A percentile compares a stretch with the other conserved stretches of the same genome.
These are phyloP conservation scores for Mus musculus DNA, from an alignment of 2,113 vertebrate species.

Conservation along the genomic window DNA sequence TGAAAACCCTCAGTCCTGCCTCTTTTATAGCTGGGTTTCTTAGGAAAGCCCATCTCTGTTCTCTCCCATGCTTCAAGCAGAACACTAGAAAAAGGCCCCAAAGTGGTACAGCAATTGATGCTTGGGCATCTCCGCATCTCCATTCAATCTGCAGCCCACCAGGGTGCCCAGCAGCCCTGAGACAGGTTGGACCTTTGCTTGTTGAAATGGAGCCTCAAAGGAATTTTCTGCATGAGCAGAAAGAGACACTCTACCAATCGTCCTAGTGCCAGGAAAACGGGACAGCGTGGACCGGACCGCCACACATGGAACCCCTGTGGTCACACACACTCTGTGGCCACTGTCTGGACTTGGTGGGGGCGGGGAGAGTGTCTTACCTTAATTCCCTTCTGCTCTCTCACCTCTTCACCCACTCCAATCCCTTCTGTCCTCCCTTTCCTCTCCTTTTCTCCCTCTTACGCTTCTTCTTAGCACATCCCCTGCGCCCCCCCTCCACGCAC, in stretches of 20 bases:
- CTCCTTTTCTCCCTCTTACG: not conserved
- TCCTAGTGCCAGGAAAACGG: not conserved
- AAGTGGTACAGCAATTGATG: not conserved
- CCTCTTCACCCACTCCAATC: fast-evolving
- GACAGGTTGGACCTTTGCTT: not conserved
- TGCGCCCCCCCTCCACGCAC: fast-evolving
- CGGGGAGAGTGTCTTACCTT: too few species aligned
- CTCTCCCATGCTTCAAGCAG: not conserved
- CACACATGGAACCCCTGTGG: not conserved
- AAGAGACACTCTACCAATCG: not conserved
- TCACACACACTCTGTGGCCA: fast-evolving
- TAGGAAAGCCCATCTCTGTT: slow-evolving; percentile 30
- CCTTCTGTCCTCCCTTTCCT: not conserved
- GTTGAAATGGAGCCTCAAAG: not conserved
- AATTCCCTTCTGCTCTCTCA: not conserved
- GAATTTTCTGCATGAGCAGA: too few species aligned
- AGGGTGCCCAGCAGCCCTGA: not conserved
- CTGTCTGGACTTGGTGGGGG: not conserved
- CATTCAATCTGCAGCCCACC: not conserved
- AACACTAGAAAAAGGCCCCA: not conserved
- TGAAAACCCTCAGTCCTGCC: not conserved
- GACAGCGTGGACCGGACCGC: too few species aligned
- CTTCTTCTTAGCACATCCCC: too few species aligned
- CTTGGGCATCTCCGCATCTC: not conserved
- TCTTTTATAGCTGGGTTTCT: not conserved